These are phyloP conservation scores for Arctia plantaginis DNA, from an alignment of 2,888 invertebrate species.

Conservation along the genomic window DNA sequence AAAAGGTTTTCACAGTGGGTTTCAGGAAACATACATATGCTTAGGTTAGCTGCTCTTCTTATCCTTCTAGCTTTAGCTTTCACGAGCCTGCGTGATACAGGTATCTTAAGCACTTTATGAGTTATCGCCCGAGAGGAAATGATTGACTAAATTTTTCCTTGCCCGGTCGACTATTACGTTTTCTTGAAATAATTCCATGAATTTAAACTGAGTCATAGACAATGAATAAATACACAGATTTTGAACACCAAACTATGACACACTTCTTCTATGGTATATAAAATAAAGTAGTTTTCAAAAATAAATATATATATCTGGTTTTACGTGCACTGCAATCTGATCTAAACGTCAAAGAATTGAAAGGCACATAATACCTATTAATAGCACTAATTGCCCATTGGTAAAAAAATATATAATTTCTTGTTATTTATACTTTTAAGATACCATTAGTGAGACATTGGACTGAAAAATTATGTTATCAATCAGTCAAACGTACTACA, in stretches of 20 bases:
- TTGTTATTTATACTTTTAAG: background rate
- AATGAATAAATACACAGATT: background rate
- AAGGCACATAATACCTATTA: background rate
- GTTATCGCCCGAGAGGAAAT: background rate
- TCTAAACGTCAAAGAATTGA: too few relatives aligned
- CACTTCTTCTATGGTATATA: background rate
- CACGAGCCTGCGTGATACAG: too few relatives aligned
- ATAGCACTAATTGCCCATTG: background rate
- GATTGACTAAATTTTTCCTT: background rate
- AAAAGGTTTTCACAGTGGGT: background rate
- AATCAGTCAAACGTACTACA: background rate
- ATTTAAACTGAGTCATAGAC: conserved; percentile 5
- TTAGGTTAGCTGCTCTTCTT: too few relatives aligned
- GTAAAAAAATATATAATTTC: background rate
- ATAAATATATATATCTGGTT: too few relatives aligned
- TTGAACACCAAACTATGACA: background rate
- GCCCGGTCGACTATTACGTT: background rate
- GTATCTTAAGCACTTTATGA: background rate
- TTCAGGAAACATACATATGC: background rate
- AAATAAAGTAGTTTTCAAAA: background rate
- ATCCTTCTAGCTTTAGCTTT: too few relatives aligned
- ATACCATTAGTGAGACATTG: background rate
- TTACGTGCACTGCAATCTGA: too few relatives aligned
- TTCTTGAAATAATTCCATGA: background rate
- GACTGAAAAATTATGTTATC: background rate